Evolutionary conservation across 2,888 invertebrate species (phyloP).

Genomic region (Zele albiditarsus): DNA sequence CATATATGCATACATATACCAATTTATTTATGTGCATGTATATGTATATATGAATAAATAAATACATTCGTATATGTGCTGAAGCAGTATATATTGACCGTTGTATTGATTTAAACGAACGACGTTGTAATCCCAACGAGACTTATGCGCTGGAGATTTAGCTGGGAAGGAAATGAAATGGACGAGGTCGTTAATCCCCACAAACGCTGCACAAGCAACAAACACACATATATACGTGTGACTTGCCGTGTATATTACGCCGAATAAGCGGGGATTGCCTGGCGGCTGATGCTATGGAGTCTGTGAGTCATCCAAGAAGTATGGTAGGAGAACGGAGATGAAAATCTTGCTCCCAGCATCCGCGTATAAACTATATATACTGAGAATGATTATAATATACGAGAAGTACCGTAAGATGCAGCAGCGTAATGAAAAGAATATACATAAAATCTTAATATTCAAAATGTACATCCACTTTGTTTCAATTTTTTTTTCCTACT

Average conservation of each 20-base stretch:
- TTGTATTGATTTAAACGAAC: slow-evolving; percentile 32
- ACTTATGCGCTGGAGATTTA: slow-evolving; percentile 17
- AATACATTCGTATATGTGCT: not conserved
- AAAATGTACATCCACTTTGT: not conserved
- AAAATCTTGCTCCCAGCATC: slow-evolving; percentile 2
- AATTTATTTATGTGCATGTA: too few species aligned
- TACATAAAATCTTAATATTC: slow-evolving; percentile 1
- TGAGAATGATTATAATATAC: slow-evolving; percentile 17
- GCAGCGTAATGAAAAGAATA: not conserved
- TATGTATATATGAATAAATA: too few species aligned
- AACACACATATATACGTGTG: not conserved
- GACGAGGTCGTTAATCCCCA: slow-evolving; percentile 41
- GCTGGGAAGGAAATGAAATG: slow-evolving; percentile 35
- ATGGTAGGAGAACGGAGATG: slow-evolving; percentile 6
- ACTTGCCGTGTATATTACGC: slow-evolving; percentile 3
- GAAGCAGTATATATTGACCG: slow-evolving; percentile 1
- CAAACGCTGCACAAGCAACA: not conserved
- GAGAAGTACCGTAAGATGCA: slow-evolving; percentile 7
- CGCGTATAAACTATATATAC: slow-evolving; percentile 1
- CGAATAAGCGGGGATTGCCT: slow-evolving; percentile 4
- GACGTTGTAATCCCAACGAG: slow-evolving; percentile 11
- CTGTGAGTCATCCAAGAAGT: slow-evolving; percentile 16
- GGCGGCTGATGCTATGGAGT: not conserved
- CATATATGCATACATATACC: too few species aligned
- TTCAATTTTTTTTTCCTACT: not conserved